Conservation (phyloP, 2,797 vertebrate species). For the Eleutherodactylus coqui region DNA sequence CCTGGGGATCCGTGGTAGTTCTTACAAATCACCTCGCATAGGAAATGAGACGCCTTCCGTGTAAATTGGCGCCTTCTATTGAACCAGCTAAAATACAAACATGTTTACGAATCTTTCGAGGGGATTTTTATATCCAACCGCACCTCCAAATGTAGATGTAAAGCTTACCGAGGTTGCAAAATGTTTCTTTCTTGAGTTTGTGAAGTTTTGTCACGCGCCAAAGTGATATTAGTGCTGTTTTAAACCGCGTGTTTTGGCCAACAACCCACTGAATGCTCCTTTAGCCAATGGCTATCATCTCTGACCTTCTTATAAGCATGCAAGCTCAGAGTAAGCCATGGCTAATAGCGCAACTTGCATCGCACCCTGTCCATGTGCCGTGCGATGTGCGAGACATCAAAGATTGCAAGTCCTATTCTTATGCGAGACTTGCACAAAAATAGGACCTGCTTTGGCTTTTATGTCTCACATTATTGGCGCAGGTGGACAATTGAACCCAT, state of each 20-base stretch:
- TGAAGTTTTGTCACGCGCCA: no score
- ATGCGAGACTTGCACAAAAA: no score
- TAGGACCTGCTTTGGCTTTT: no score
- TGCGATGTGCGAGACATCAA: no score
- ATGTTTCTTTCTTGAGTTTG: no score
- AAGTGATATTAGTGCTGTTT: no score
- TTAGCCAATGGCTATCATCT: background rate
- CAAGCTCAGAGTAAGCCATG: background rate
- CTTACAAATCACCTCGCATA: background rate
- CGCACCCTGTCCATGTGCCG: no score
- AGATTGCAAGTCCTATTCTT: no score
- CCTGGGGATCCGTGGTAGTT: conserved; percentile 6
- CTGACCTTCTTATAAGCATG: background rate
- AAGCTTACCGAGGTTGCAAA: background rate
- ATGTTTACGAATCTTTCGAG: background rate
- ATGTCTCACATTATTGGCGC: no score
- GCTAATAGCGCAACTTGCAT: no score
- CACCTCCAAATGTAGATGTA: background rate
- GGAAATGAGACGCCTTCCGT: background rate
- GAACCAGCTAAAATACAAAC: background rate
- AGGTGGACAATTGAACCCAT: no score
- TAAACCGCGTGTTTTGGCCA: background rate
- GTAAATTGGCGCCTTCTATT: background rate
- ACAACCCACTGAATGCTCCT: background rate
- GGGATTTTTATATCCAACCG: background rate